Base-by-base conservation (phyloP, 1,140 invertebrate species). In the Theocolax elegans region DNA sequence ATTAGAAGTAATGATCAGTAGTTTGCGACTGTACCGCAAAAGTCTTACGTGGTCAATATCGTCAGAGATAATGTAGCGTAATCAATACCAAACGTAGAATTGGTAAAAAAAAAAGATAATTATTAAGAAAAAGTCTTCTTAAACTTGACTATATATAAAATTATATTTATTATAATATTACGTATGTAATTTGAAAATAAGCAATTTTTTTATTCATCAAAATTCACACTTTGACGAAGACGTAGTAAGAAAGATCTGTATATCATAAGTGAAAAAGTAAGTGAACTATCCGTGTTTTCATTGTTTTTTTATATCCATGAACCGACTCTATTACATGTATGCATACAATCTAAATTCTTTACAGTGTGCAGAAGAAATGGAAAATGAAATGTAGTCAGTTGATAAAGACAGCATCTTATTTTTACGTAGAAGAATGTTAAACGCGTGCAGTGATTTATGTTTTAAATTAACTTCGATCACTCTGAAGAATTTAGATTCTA, bases 41-140 rank as follows among this genome's bases (percentile, higher is more conserved):
- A 49, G 17, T 44, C 10, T 17, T 66, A 66, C 25, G 10, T 44
- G 38, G 25, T 54, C 51, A 56, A 56, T 46, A 44, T 51, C 31
- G 17, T 31, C 35, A 48, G 12, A 66, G 29, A 1, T 66, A 56
- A 31, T 44, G 51, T 66, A 66, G 51, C n/a, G 23, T 56, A 44
- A 31, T 31, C 19, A 56, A 17, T 66, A 66, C 63, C 63, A 56
- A 54, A 44, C 40, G 12, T 66, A 66, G 25, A 27, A 46, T 66
- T 66, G 51, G 25, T 66, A 66, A 54, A 13, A 58, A 35, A 17
- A 44, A 15, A 44, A 44, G 56, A 23, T 66, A 66, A 38, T 56
- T 44, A 31, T 13, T 19, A 44, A n/a, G 19, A 58, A 27, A 38
- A 66, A 17, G 27, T 66, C 63, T 56, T 66, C 49, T 65, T 65